A percentile compares a stretch with the other conserved stretches of the same genome.
Conservation (phyloP, 2,113 vertebrate species). For the Hydrolagus affinis region DNA sequence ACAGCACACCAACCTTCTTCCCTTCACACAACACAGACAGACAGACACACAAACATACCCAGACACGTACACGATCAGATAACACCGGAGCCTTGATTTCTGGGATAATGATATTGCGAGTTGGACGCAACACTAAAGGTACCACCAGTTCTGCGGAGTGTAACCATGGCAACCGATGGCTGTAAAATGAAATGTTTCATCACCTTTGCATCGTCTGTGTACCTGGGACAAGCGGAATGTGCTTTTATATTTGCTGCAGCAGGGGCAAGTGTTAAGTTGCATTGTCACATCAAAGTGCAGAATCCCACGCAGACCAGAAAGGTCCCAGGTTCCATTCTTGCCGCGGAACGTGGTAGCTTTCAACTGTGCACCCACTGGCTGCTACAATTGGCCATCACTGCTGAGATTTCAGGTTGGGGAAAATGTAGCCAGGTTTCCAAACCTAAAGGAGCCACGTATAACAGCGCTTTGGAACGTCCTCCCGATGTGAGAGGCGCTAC, state of each 20-base stretch:
- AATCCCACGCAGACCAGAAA: too few species aligned
- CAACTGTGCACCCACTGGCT: too few species aligned
- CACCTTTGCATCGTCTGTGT: not conserved
- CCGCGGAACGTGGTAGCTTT: too few species aligned
- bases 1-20: too few species aligned
- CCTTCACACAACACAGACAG: not conserved
- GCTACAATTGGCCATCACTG: too few species aligned
- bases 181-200: not conserved
- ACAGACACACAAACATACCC: not conserved
- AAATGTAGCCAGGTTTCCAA: too few species aligned
- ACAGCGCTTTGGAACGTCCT: too few species aligned
- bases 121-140: not conserved
- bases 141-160: not conserved
- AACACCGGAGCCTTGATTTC: not conserved
- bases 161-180: not conserved
- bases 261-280: not conserved
- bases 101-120: not conserved
- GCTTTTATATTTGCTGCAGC: not conserved
- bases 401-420: too few species aligned
- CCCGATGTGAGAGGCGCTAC: too few species aligned
- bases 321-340: too few species aligned
- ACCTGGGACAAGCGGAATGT: not conserved
- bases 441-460: too few species aligned
- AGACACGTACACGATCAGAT: too few species aligned
- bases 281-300: not conserved